Base-by-base conservation (phyloP, 1,140 invertebrate species). In the Microvelia longipes region DNA sequence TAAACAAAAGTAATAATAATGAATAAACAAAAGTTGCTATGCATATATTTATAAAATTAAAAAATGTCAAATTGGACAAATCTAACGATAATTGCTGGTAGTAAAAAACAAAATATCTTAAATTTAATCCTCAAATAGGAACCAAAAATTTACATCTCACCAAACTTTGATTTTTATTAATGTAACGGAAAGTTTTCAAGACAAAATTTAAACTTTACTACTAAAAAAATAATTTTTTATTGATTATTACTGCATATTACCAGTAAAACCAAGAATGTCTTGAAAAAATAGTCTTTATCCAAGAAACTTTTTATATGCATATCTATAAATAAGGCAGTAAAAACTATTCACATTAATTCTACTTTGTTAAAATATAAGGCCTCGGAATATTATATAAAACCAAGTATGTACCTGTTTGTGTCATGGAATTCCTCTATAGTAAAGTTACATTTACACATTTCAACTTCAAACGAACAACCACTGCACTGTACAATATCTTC, bases 401-500 rank as follows among this genome's bases (percentile, higher is more conserved):
- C n/a, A n/a, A n/a, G n/a, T n/a, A n/a, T n/a, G n/a, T 87, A 88
- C 75, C 82, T 81, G 77, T 94, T 94, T 13, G 88, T 87, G 72
- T 89, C 84, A 78, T 91, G 85, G 75, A 94, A 94, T 71, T 87
- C 85, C 74, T 85, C 84, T 2, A 90, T 85, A 70, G 91, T 87
- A 70, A 84, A 82, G 70, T 87, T 81, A 80, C 92, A 94, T 66
- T 85, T 83, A 76, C 92, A 94, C 70, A 84, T 81, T 5, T 85
- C 82, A n/a, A 82, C 77, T 72, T 88, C 86, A 76, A 86, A 84
- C 70, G 83, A 82, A 81, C 92, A 94, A 15, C 88, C 88, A 67
- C 80, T 80, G 77, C 91, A 94, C 15, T 82, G 76, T 13, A 81
- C 79, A 19, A 82, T 79, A 77, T 84, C 83, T 69, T 83, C 84